Conservation (phyloP, 1,140 invertebrate species). For the Rhyacophila brunnea region DNA sequence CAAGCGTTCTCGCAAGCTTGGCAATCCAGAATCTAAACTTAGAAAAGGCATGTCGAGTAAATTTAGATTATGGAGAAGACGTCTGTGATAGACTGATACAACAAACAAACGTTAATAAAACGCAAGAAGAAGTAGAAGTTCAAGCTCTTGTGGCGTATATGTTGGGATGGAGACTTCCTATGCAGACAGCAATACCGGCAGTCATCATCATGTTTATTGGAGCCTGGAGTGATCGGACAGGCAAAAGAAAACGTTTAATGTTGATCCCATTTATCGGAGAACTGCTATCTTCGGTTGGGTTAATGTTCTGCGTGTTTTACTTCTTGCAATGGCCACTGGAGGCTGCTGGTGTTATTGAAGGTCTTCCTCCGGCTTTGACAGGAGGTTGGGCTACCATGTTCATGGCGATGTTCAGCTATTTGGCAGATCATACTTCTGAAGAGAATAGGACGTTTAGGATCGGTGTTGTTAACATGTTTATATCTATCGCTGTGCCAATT, state of each 20-base stretch:
- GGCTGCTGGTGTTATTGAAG: slow-evolving; percentile 64
- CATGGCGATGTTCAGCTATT: slow-evolving; percentile 87
- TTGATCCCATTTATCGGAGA: slow-evolving; percentile 48
- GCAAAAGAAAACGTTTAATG: slow-evolving; percentile 51
- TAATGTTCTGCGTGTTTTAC: slow-evolving; percentile 64
- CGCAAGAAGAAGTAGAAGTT: slow-evolving; percentile 40
- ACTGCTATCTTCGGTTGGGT: slow-evolving; percentile 38
- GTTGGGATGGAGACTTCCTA: slow-evolving; percentile 41
- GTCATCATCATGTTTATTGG: slow-evolving; percentile 52
- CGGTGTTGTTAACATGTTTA: slow-evolving; percentile 79
- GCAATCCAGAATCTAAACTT: slow-evolving; percentile 73
- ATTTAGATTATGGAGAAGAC: slow-evolving; percentile 60
- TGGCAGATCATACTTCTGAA: slow-evolving; percentile 79
- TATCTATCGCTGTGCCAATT: slow-evolving; percentile 76
- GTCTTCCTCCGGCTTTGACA: slow-evolving; percentile 73
- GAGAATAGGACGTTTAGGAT: slow-evolving; percentile 79
- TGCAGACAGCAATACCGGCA: slow-evolving; percentile 43
- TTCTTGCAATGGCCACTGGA: slow-evolving; percentile 69
- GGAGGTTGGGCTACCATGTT: slow-evolving; percentile 86
- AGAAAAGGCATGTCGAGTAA: slow-evolving; percentile 74
- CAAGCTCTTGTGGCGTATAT: slow-evolving; percentile 40
- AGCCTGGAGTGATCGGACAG: slow-evolving; percentile 50
- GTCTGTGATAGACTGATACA: slow-evolving; percentile 64
- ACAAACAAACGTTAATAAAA: slow-evolving; percentile 60
- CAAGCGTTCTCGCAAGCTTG: slow-evolving; percentile 63